Percentiles rank a stretch among this genome's conserved stretches.
Conservation (phyloP, 2,797 vertebrate genomes). For the Sebastes itinus region DNA sequence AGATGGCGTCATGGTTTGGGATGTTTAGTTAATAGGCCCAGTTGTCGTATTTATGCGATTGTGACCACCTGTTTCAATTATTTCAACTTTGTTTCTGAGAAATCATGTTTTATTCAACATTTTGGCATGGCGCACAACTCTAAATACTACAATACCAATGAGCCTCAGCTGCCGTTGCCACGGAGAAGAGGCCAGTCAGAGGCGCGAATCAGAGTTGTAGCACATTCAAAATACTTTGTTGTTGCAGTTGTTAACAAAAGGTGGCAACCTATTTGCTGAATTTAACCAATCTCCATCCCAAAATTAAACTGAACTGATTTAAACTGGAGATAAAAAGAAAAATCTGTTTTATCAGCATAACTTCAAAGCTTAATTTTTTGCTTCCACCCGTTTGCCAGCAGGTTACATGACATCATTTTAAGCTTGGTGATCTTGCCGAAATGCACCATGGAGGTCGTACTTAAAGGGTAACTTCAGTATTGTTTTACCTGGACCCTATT, state of each 20-base stretch:
- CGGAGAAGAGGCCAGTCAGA: neutral
- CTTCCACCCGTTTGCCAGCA: neutral
- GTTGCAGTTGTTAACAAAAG: neutral
- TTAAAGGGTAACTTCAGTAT: no score
- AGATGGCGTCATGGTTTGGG: no score
- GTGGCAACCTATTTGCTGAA: neutral
- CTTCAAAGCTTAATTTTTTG: neutral
- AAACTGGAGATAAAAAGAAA: neutral
- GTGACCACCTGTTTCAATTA: neutral
- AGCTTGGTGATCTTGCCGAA: neutral
- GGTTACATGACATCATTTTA: neutral
- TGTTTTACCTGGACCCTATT: no score
- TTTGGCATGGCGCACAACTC: neutral
- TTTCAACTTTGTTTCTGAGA: neutral
- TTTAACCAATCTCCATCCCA: neutral
- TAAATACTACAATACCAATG: neutral
- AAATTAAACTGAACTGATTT: neutral
- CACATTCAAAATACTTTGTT: neutral
- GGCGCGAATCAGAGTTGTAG: neutral
- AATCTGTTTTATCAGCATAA: neutral
- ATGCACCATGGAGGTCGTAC: neutral
- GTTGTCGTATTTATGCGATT: no score
- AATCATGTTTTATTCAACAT: neutral
- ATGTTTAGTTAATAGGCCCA: no score
- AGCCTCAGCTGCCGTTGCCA: neutral